Percentiles rank a stretch among this genome's conserved stretches.
Evolutionary conservation across 2,113 vertebrate genomes (phyloP).

Genomic region (Pavo muticus): DNA sequence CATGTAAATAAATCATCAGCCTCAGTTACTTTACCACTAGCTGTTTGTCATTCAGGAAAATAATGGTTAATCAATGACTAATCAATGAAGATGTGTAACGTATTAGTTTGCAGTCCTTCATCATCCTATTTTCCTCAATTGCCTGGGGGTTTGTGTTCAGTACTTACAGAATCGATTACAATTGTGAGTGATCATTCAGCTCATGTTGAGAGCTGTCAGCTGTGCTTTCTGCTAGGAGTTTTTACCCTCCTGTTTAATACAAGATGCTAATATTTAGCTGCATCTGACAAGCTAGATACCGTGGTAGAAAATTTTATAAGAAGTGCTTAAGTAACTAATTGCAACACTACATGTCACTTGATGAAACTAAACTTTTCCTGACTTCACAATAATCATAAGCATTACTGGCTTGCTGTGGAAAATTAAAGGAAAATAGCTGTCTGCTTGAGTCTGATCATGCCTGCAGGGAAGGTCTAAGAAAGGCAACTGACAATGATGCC

Average conservation of each 20-base stretch:
- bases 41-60: slow-evolving; percentile 88
- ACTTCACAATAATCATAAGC: slow-evolving; percentile 85
- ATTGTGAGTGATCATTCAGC: slow-evolving; percentile 90
- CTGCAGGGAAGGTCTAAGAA: slow-evolving; percentile 77
- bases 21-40: slow-evolving; percentile 86
- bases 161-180: slow-evolving; percentile 89
- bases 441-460: slow-evolving; percentile 82
- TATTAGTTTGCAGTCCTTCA: slow-evolving; percentile 88
- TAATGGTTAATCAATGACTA: slow-evolving; percentile 90
- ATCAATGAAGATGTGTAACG: slow-evolving; percentile 90
- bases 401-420: slow-evolving; percentile 82
- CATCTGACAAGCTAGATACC: slow-evolving; percentile 75
- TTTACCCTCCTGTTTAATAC: slow-evolving; percentile 76
- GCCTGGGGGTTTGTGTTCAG: slow-evolving; percentile 84
- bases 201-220: slow-evolving; percentile 84
- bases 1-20: slow-evolving; percentile 89
- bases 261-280: slow-evolving; percentile 79
- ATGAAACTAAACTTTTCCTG: slow-evolving; percentile 85
- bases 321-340: slow-evolving; percentile 82
- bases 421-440: slow-evolving; percentile 83
- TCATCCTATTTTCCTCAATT: slow-evolving; percentile 88
- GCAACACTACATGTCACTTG: slow-evolving; percentile 81
- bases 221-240: slow-evolving; percentile 77
- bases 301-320: slow-evolving; percentile 71
- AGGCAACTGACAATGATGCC: slow-evolving; percentile 73